Base-by-base conservation (phyloP, 2,888 invertebrate genomes). In the Cheilosia vulpina region DNA sequence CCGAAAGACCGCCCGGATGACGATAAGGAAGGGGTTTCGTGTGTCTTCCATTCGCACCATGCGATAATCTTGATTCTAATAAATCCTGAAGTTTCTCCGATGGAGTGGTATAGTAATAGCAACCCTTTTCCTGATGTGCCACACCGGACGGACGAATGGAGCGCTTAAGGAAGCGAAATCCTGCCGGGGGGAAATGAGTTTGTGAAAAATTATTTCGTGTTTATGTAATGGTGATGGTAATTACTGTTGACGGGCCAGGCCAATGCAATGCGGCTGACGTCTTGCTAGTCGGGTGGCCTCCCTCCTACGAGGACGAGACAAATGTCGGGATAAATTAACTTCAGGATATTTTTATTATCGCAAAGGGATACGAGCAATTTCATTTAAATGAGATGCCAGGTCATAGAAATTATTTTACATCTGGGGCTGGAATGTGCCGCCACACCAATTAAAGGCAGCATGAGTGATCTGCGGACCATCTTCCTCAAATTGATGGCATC, bases 1-100 rank as follows among this genome's bases (percentile, higher is more conserved):
- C 73, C 63, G 73, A 79, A 73, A 68, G 71, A 58, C 53, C 50
- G 50, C 19, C 60, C 41, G 53, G 52, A 45, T 52, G 50, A 50
- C 17, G 65, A 47, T 75, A 52, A 27, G 52, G 6, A 45, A 55
- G 62, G 43, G 68, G 17, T 21, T 75, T 68, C 57, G 72, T 85
- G 76, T 77, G 81, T 81, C 85, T 85, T 81, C 85, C 77, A 68
- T 85, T 85, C 85, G 81, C 85, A 85, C 85, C 72, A 72, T 55
- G 60, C 87, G 73, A 82, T 87, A 73, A 87, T 87, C 87, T 82
- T 87, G 87, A 87, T 87, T 87, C 69, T 87, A 87, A 87, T 87
- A 87, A 87, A 87, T 87, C 82, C 73, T 87, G 82, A 87, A 87
- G 87, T 87, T 82, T 82, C 72, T 81, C 63, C 71, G 71, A 66